phyloP scores from a whole-genome alignment of 2,888 invertebrate genomes.

The Thecophora atra region DNA sequence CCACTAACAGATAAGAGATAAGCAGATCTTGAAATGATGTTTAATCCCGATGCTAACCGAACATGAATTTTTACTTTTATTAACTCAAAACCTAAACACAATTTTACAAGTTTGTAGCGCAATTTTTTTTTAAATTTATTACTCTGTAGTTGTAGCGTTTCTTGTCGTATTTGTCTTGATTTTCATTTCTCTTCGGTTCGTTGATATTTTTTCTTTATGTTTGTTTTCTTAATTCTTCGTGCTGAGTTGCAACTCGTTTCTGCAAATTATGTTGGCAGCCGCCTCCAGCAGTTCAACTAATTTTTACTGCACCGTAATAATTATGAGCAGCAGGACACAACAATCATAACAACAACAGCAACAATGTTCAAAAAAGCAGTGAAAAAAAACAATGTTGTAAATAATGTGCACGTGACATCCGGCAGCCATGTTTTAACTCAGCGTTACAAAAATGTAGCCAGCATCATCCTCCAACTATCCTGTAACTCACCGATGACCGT shows the following conservation, averaged over 20 bases:
- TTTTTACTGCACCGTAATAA: conserved; percentile 43
- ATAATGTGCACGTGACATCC: conserved; percentile 41
- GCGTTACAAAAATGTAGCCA: no score
- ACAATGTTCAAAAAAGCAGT: background rate
- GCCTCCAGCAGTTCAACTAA: conserved; percentile 47
- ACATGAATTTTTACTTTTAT: no score
- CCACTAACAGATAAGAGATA: no score
- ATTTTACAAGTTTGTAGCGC: background rate
- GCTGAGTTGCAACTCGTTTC: conserved; percentile 9
- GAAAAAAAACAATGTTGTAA: conserved; percentile 22
- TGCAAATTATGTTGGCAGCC: conserved; percentile 37
- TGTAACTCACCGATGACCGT: no score
- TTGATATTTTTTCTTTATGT: background rate
- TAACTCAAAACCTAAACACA: background rate
- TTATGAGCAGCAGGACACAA: background rate
- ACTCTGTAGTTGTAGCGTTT: background rate
- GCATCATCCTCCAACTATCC: conserved; percentile 7
- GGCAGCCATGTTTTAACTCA: conserved; percentile 31
- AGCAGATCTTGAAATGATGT: no score
- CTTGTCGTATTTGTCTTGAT: background rate
- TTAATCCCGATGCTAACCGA: no score
- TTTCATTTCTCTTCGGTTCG: background rate
- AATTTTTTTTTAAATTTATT: conserved; percentile 16
- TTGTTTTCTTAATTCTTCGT: background rate
- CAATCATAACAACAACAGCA: background rate